Base-by-base conservation (phyloP, 2,797 vertebrate species). In the Smutsia temminckii region DNA sequence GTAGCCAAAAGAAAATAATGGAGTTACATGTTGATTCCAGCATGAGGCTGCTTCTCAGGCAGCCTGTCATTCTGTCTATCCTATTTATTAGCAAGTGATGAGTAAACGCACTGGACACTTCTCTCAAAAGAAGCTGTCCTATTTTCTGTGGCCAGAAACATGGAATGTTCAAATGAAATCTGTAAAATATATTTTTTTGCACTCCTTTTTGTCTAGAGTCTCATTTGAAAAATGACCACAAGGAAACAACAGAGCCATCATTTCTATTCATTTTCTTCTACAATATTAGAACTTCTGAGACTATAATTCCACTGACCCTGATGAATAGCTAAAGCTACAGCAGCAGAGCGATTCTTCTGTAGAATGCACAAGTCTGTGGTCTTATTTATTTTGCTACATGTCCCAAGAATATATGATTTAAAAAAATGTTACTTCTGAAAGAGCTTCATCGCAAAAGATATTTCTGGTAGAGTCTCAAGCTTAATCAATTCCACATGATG, bases 221-320 rank as follows among this genome's bases (percentile, higher is more conserved):
- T 95, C 71, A 95, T 40, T 75, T 93, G 94, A 34, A 72, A 95
- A 97, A 86, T 10, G 18, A 78, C 34, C 18, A 3, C 1, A 83
- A 59, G 69, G 83, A 69, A 37, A 63, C 72, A 97, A 89, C 21
- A 9, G n/a, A 79, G 85, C 63, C 13, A n/a, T 94, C 8, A 0
- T n/a, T 92, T 68, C 61, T 95, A 88, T 91, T 96, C 80, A 94
- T 78, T 96, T 91, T 83, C 42, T 55, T 88, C 81, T 69, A 29
- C 40, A 86, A 64, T 95, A 92, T 21, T 53, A 92, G 85, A 95
- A 96, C 55, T 59, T 75, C 3, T 3, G 25, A 61, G 69, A 32
- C 84, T 0, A 18, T 92, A 91, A 97, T 93, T 89, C 40, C 9
- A 25, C 23, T 66, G 34, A 40, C 68, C 13, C 40, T 88, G 92